Evolutionary conservation across 2,888 invertebrate genomes (phyloP).

Genomic region (Sericinus montela): DNA sequence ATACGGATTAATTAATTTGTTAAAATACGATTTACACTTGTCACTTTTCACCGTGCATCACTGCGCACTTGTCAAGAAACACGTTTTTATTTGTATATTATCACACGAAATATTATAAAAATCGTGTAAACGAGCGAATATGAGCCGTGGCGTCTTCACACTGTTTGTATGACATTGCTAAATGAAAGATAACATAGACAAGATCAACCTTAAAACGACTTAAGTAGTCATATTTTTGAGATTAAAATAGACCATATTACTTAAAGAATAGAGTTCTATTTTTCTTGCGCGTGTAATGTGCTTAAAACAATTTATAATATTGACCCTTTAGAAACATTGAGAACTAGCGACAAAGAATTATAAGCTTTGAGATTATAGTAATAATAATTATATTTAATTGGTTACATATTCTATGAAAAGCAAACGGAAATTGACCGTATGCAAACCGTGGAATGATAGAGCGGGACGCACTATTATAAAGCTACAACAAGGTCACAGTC

Average conservation of each 20-base stretch:
- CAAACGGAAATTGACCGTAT: conserved; percentile 53
- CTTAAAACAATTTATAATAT: conserved; percentile 32
- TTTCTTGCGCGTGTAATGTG: conserved; percentile 14
- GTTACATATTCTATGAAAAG: conserved; percentile 51
- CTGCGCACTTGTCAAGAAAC: too few relatives aligned
- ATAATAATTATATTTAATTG: conserved; percentile 39
- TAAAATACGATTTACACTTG: background rate
- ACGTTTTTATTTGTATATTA: too few relatives aligned
- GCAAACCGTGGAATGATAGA: conserved; percentile 41
- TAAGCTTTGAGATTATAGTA: conserved; percentile 28
- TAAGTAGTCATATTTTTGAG: conserved; percentile 18
- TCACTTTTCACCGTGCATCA: conserved; percentile 1
- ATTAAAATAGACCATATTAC: conserved; percentile 26
- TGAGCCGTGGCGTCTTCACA: conserved; percentile 27
- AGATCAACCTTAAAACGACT: conserved; percentile 22
- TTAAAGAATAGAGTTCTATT: conserved; percentile 26
- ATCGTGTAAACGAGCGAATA: conserved; percentile 7
- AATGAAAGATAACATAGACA: conserved; percentile 66
- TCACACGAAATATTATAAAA: too few relatives aligned
- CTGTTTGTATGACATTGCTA: conserved; percentile 72
- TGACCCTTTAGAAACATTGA: conserved; percentile 59
- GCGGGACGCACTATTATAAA: conserved; percentile 35
- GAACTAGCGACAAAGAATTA: conserved; percentile 38
- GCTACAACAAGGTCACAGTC: conserved; percentile 60
- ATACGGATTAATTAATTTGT: background rate